Conservation (phyloP, 2,888 invertebrate genomes). For the Dryobotodes eremita region DNA sequence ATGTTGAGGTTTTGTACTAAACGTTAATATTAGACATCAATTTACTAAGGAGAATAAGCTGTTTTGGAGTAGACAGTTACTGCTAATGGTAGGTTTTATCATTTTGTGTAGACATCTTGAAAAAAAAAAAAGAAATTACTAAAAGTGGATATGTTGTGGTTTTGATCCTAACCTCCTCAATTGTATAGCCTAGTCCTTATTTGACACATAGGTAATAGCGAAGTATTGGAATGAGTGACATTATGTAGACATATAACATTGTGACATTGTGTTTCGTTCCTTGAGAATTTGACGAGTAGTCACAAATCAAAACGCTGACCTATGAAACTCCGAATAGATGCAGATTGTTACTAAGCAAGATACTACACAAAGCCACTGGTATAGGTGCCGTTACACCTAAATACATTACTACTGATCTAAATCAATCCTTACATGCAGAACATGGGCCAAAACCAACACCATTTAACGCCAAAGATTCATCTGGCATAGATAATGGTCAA, state of each 20-base stretch:
- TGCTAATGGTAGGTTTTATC: too few species aligned
- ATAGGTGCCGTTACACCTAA: background rate
- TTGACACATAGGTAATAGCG: background rate
- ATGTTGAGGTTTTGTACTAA: too few species aligned
- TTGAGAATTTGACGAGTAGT: background rate
- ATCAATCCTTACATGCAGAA: background rate
- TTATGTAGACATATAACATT: too few species aligned
- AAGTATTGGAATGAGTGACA: background rate
- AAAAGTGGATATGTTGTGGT: too few species aligned
- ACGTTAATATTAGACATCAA: too few species aligned
- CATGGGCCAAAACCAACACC: slow-evolving; percentile 39
- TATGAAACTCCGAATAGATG: background rate
- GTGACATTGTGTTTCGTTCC: too few species aligned
- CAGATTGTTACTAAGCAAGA: background rate
- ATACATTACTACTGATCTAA: background rate
- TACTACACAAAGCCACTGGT: background rate
- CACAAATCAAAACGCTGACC: background rate
- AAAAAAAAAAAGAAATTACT: too few species aligned
- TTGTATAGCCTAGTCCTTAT: slow-evolving; percentile 11
- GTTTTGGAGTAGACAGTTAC: too few species aligned
- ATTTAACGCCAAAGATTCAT: slow-evolving; percentile 2
- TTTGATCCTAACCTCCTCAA: too few species aligned
- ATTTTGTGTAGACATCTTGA: too few species aligned
- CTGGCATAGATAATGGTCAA: background rate
- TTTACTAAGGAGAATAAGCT: too few species aligned